Base-by-base conservation (phyloP, 35 echinoderm and acorn worm species). In the Ophioderma brevispina region DNA sequence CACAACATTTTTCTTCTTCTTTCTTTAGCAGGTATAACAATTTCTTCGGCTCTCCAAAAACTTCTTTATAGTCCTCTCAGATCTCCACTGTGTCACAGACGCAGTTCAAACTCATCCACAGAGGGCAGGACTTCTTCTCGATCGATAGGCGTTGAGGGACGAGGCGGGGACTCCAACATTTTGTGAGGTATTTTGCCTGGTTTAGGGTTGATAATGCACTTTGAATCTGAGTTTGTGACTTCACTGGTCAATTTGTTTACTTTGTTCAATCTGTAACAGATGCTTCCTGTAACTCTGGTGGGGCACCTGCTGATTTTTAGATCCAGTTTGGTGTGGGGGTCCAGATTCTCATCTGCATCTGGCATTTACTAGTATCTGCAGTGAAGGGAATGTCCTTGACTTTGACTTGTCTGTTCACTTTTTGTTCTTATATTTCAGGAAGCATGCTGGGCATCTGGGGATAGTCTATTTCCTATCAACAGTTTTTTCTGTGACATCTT, bases 61-160 rank as follows among this genome's bases (percentile, higher is more conserved):
- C 30, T 95, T 91, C 56, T 80, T 78, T 0, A 91, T 30, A 95
- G 76, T 37, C 33, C 55, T 55, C 46, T 91, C 13, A 95, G 37
- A 11, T 89, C 87, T 3, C 93, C 63, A 95, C 34, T 36, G 89
- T 81, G 79, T 91, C 89, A 64, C 88, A 90, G 17, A 95, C 93
- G n/a, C n/a, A 95, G 37, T 80, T 91, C 85, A 91, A 95, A 95
- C 46, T 90, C 82, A 23, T 52, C 93, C 6, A 86, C 34, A 25
- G 84, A 52, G 0, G 93, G 93, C 34, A 87, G 39, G 1, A 91
- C 77, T n/a, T 86, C 87, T 6, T 63, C 40, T 19, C 75, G 34
- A 34, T 56, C 55, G 13, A 35, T n/a, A 33, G 86, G 80, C 55
- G 86, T 56, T 35, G 87, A 19, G 1, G 80, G 86, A 70, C 59